Percentiles rank a stretch among this genome's conserved stretches.
Conservation (phyloP, 2,888 invertebrate species). For the Tortrix viridana region DNA sequence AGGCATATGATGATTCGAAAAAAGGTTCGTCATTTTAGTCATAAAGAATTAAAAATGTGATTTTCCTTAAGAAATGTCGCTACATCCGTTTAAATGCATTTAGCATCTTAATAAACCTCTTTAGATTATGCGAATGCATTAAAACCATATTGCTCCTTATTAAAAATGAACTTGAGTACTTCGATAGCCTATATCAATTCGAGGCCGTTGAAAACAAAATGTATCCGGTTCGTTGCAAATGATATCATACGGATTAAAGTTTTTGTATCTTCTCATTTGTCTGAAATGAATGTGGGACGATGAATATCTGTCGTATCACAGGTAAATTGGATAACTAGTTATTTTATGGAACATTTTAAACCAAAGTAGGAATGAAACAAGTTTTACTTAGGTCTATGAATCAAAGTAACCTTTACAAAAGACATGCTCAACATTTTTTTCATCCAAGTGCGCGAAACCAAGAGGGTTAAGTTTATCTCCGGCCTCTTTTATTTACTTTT, state of each 20-base stretch:
- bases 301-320: conserved; percentile 26
- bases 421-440: too few species aligned
- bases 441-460: too few species aligned
- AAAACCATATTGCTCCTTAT: conserved; percentile 12
- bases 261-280: conserved; percentile 33
- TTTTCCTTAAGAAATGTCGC: too few species aligned
- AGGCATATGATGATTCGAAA: too few species aligned
- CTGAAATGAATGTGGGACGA: conserved; percentile 24
- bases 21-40: too few species aligned
- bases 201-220: conserved; percentile 35
- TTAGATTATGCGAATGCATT: conserved; percentile 5
- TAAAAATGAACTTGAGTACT: conserved; percentile 13
- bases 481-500: too few species aligned
- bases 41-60: too few species aligned
- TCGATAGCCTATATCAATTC: conserved; percentile 34
- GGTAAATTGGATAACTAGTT: conserved; percentile 10
- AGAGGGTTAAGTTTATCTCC: too few species aligned
- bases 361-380: too few species aligned
- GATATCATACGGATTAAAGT: conserved; percentile 38
- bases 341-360: neutral
- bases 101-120: conserved; percentile 5
- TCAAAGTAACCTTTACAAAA: too few species aligned
- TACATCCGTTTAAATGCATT: too few species aligned
- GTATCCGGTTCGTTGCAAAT: conserved; percentile 36
- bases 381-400: too few species aligned